These are phyloP conservation scores for Eidolon dupreanum DNA, from an alignment of 2,797 vertebrate species.

Conservation along the genomic window DNA sequence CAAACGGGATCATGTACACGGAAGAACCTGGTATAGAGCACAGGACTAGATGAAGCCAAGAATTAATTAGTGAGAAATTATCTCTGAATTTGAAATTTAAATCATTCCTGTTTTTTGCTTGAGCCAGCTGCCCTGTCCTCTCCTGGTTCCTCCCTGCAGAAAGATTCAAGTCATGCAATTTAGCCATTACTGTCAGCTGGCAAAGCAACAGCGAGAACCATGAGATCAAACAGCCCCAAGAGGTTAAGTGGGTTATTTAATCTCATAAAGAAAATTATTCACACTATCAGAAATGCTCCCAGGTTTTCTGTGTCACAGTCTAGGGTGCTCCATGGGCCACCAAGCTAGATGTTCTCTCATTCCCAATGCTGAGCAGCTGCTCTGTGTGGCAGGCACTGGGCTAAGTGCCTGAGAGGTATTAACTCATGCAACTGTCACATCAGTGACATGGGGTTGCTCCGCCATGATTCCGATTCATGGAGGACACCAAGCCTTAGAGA, in stretches of 20 bases:
- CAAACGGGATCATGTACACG: neutral
- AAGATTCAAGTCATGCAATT: neutral
- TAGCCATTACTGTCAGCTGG: neutral
- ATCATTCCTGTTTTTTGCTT: neutral
- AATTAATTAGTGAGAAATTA: neutral
- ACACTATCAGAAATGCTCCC: neutral
- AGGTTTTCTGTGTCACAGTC: neutral
- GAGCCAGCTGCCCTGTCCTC: neutral
- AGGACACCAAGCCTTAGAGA: neutral
- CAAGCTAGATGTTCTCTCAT: neutral
- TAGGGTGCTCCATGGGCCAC: neutral
- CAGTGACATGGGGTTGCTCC: neutral
- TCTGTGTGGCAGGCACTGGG: fast-evolving
- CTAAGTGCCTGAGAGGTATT: neutral
- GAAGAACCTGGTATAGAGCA: neutral
- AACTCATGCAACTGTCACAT: neutral
- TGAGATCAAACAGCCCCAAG: neutral
- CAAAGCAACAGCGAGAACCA: neutral
- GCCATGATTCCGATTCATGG: neutral
- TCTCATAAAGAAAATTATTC: neutral
- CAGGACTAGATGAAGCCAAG: neutral
- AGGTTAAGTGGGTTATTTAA: neutral
- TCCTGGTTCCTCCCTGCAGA: neutral
- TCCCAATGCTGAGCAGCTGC: fast-evolving
- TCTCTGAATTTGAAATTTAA: neutral